Conservation (phyloP, 35 echinoderm and acorn worm species). For the Heliocidaris erythrogramma region DNA sequence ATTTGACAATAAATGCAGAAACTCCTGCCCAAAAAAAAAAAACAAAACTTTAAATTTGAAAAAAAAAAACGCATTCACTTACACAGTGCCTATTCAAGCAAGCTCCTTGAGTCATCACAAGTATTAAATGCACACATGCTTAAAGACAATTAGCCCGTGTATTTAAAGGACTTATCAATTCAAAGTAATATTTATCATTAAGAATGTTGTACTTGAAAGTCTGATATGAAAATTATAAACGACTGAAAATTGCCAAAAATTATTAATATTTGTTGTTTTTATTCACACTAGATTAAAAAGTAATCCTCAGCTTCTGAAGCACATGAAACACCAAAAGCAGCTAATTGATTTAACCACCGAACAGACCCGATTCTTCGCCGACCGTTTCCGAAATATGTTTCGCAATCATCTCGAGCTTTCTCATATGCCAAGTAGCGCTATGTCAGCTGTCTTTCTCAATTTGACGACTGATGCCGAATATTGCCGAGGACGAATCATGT, state of each 20-base stretch:
- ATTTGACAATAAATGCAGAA: no score
- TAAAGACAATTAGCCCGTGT: no score
- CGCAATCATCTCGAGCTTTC: background rate
- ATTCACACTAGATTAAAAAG: background rate
- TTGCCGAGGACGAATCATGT: background rate
- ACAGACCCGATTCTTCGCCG: background rate
- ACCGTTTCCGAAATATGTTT: background rate
- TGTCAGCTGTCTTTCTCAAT: background rate
- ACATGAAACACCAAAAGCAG: background rate
- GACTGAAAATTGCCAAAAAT: background rate
- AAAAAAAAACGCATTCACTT: no score
- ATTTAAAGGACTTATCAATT: no score
- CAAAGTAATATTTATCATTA: no score
- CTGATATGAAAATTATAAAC: no score
- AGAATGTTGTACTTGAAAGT: no score
- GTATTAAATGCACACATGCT: no score
- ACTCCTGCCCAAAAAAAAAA: no score
- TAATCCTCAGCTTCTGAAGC: background rate
- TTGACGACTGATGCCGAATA: background rate
- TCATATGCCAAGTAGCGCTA: background rate
- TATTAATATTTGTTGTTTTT: background rate
- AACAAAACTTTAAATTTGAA: no score
- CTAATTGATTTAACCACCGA: background rate
- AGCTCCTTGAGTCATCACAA: no score
- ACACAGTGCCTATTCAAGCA: no score